Conservation (phyloP, 2,113 vertebrate genomes). For the Acanthochromis polyacanthus region DNA sequence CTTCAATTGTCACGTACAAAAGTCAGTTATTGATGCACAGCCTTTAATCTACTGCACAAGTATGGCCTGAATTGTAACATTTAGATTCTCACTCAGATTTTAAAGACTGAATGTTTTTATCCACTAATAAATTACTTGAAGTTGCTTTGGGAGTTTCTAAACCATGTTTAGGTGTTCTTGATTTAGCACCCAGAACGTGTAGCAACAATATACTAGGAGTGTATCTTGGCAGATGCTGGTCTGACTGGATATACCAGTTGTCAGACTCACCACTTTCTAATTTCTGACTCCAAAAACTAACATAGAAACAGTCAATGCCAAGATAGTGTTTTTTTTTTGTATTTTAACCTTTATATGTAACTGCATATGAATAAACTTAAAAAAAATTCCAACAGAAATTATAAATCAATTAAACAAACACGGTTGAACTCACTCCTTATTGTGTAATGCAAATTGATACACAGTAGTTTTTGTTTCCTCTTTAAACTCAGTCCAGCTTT, state of each 20-base stretch:
- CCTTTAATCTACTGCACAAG: conserved; percentile 70
- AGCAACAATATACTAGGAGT: conserved; percentile 43
- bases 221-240: conserved; percentile 18
- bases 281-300: conserved; percentile 39
- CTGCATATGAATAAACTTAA: conserved; percentile 19
- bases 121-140: conserved; percentile 70
- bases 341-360: conserved; percentile 65
- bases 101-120: conserved; percentile 71
- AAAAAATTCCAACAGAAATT: conserved; percentile 9
- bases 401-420: conserved; percentile 21
- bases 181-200: conserved; percentile 50
- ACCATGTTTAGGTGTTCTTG: conserved; percentile 35
- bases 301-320: conserved; percentile 63
- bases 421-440: conserved; percentile 39
- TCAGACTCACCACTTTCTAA: conserved; percentile 32
- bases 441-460: conserved; percentile 23
- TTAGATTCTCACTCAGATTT: conserved; percentile 62
- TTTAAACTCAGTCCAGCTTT: conserved; percentile 1
- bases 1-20: conserved; percentile 14
- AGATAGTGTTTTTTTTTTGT: conserved; percentile 61
- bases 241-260: conserved; percentile 27
- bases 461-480: conserved; percentile 16
- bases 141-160: conserved; percentile 59
- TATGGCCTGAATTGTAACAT: conserved; percentile 64
- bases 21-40: conserved; percentile 61